Evolutionary conservation across 2,888 invertebrate species (phyloP).

Genomic region (Cheilosia pagana): DNA sequence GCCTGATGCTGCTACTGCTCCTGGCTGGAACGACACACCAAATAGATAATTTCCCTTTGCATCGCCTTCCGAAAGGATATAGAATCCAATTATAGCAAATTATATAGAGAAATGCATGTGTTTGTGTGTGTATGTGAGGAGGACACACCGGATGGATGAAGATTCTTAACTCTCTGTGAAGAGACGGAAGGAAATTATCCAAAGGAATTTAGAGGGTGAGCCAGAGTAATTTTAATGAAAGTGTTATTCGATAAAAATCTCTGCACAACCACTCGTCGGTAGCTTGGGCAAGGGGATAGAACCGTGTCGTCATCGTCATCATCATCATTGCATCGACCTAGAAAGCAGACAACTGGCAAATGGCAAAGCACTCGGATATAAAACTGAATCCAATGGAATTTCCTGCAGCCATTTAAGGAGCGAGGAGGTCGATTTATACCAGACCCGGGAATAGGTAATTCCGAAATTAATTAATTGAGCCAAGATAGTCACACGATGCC

Average conservation of each 20-base stretch:
- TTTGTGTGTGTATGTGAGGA: neutral
- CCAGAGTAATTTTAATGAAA: conserved; percentile 78
- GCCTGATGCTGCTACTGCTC: conserved; percentile 54
- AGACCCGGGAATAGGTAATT: conserved; percentile 56
- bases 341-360: conserved; percentile 40
- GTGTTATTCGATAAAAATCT: conserved; percentile 79
- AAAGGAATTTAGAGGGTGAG: conserved; percentile 47
- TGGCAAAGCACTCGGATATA: conserved; percentile 4
- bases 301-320: conserved; percentile 35
- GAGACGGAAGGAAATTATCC: conserved; percentile 63
- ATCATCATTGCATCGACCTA: conserved; percentile 50
- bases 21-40: conserved; percentile 30
- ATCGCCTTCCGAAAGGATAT: conserved; percentile 51
- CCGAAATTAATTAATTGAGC: conserved; percentile 71
- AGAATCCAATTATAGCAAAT: conserved; percentile 71
- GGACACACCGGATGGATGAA: conserved; percentile 41
- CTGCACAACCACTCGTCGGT: conserved; percentile 40
- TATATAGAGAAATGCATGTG: conserved; percentile 40
- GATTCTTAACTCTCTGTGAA: conserved; percentile 49
- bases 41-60: conserved; percentile 64
- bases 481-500: conserved; percentile 42
- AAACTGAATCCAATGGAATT: neutral
- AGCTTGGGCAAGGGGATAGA: neutral
- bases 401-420: neutral
- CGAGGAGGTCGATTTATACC: conserved; percentile 36